phyloP scores from a whole-genome alignment of 2,888 invertebrate species.

The Crepidodera aurea region DNA sequence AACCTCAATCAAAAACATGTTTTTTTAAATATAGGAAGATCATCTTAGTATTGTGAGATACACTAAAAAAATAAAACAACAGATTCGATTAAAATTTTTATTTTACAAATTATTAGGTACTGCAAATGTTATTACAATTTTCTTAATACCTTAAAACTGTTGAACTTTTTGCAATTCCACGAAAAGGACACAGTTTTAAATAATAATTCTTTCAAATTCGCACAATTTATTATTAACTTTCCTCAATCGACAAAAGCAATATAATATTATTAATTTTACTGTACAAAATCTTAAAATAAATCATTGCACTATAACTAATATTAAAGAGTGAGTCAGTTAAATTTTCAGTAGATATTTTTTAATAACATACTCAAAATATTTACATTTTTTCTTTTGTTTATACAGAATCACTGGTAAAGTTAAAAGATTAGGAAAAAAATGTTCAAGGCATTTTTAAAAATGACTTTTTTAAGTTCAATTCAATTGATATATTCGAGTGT shows the following conservation, averaged over 20 bases:
- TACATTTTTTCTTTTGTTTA: no score
- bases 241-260: constrained; percentile 32
- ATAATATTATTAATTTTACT: constrained; percentile 23
- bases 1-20: no score
- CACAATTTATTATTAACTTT: constrained; percentile 22
- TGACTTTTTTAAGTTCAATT: no score
- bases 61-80: not conserved
- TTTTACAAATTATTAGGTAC: constrained; percentile 27
- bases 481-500: no score
- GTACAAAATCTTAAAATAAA: constrained; percentile 28
- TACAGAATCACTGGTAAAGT: no score
- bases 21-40: no score
- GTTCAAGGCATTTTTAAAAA: no score
- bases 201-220: not conserved
- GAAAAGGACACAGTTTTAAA: constrained; percentile 35
- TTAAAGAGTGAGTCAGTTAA: constrained; percentile 20
- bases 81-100: constrained; percentile 4
- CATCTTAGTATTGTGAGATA: no score
- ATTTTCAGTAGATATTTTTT: not conserved
- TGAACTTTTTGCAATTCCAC: constrained; percentile 32
- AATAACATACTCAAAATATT: not conserved
- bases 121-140: constrained; percentile 17
- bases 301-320: constrained; percentile 32
- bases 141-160: constrained; percentile 14
- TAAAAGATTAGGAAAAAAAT: no score